Evolutionary conservation across 2,888 invertebrate genomes (phyloP).

Genomic region (Spodoptera exigua): DNA sequence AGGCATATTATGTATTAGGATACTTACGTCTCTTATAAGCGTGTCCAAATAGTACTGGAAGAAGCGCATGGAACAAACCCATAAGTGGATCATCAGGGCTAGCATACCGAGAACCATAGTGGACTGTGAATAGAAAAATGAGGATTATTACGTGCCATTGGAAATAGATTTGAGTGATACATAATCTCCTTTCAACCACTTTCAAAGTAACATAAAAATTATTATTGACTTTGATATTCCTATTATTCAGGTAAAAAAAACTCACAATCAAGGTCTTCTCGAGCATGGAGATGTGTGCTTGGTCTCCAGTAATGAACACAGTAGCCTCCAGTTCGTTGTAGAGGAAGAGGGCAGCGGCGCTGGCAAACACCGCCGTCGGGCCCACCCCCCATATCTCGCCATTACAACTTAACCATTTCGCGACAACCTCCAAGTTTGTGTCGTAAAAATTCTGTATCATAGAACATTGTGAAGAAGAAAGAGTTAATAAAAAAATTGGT

Average conservation of each 20-base stretch:
- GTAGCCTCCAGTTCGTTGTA: conserved; percentile 82
- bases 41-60: conserved; percentile 86
- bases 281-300: conserved; percentile 69
- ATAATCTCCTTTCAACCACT: too few species aligned
- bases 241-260: too few species aligned
- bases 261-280: conserved; percentile 81
- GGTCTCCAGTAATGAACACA: conserved; percentile 74
- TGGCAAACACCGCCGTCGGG: conserved; percentile 84
- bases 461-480: too few species aligned
- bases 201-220: too few species aligned
- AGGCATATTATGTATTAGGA: too few species aligned
- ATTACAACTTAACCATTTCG: conserved; percentile 86
- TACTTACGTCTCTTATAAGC: conserved; percentile 82
- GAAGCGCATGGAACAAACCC: conserved; percentile 86
- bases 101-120: conserved; percentile 85
- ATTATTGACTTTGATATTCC: too few species aligned
- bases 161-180: too few species aligned
- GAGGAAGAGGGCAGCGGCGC: conserved; percentile 85
- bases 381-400: conserved; percentile 85
- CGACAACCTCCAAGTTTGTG: conserved; percentile 69
- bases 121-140: conserved; percentile 63
- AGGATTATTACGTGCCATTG: too few species aligned
- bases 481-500: too few species aligned
- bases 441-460: conserved; percentile 71
- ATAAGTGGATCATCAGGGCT: conserved; percentile 84